Conservation (phyloP, 2,888 invertebrate species). For the Myathropa florea region DNA sequence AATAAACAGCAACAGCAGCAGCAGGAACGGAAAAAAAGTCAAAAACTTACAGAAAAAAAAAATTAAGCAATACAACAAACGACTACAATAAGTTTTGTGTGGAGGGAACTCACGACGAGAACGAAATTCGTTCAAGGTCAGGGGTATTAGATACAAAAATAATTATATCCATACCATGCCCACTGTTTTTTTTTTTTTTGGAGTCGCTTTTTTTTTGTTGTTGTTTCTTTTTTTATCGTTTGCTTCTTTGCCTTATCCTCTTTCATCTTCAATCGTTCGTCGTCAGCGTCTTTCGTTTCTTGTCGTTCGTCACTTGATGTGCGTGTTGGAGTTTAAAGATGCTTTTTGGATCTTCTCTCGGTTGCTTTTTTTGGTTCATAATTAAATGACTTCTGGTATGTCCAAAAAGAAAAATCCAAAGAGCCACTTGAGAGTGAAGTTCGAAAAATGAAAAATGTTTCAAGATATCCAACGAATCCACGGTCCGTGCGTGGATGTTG, state of each 20-base stretch:
- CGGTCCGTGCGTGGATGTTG: not conserved
- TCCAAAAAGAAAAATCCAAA: not conserved
- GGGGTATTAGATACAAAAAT: slow-evolving; percentile 69
- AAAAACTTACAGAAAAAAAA: not conserved
- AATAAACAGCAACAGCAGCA: slow-evolving; percentile 53
- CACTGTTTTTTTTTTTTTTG: slow-evolving; percentile 30
- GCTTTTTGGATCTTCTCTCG: not conserved
- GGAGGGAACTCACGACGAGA: slow-evolving; percentile 58
- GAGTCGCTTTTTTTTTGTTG: slow-evolving; percentile 2
- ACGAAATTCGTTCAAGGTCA: slow-evolving; percentile 70
- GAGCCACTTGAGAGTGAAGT: not conserved
- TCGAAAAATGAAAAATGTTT: not conserved
- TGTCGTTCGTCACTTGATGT: not conserved
- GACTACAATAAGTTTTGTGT: slow-evolving; percentile 49
- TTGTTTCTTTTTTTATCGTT: slow-evolving; percentile 1
- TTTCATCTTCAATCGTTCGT: slow-evolving; percentile 15
- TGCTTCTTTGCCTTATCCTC: slow-evolving; percentile 21
- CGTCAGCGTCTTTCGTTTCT: not conserved
- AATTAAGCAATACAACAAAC: slow-evolving; percentile 14
- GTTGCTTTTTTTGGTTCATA: not conserved
- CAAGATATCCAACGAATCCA: not conserved
- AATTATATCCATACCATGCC: slow-evolving; percentile 57
- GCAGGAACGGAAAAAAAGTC: slow-evolving; percentile 1
- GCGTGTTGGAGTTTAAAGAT: not conserved
- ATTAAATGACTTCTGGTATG: slow-evolving; percentile 5